Evolutionary conservation across 2,888 invertebrate species (phyloP).

Genomic region (Escarpia spicata): DNA sequence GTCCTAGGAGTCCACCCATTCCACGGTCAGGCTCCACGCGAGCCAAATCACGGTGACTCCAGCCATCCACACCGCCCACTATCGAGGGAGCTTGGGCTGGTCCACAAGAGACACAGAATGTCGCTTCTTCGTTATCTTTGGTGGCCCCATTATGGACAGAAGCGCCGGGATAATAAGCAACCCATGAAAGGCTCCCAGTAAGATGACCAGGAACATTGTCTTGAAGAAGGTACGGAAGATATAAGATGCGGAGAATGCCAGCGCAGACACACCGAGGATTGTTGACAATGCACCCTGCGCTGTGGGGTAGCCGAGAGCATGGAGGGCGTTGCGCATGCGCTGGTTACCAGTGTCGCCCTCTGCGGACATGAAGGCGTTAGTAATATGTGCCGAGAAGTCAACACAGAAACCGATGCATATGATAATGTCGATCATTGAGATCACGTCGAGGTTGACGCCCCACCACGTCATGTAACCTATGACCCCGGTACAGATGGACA

Average conservation of each 20-base stretch:
- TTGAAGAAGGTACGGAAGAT: slow-evolving; percentile 36
- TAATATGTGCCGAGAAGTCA: slow-evolving; percentile 94
- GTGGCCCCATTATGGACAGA: slow-evolving; percentile 22
- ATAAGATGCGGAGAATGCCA: slow-evolving; percentile 30
- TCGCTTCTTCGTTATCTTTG: neutral
- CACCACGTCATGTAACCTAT: slow-evolving; percentile 96
- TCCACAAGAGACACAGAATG: neutral
- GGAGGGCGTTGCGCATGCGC: slow-evolving; percentile 84
- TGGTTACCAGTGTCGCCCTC: slow-evolving; percentile 80
- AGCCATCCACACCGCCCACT: neutral
- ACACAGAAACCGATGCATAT: slow-evolving; percentile 98
- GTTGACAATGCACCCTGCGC: slow-evolving; percentile 92
- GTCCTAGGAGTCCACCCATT: neutral
- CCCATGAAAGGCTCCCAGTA: slow-evolving; percentile 31
- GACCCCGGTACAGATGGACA: slow-evolving; percentile 92
- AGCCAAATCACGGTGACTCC: neutral
- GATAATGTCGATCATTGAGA: slow-evolving; percentile 96
- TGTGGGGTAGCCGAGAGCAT: slow-evolving; percentile 89
- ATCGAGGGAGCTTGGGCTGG: neutral
- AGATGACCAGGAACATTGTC: slow-evolving; percentile 33
- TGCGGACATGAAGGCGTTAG: slow-evolving; percentile 93
- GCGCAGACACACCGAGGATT: slow-evolving; percentile 30
- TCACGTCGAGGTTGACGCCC: slow-evolving; percentile 83
- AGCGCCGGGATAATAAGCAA: slow-evolving; percentile 32
- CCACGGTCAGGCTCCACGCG: neutral